Percentiles rank a stretch among this genome's conserved stretches.
These are phyloP conservation scores for Rissa tridactyla DNA, from an alignment of 2,113 vertebrate species.

Conservation along the genomic window DNA sequence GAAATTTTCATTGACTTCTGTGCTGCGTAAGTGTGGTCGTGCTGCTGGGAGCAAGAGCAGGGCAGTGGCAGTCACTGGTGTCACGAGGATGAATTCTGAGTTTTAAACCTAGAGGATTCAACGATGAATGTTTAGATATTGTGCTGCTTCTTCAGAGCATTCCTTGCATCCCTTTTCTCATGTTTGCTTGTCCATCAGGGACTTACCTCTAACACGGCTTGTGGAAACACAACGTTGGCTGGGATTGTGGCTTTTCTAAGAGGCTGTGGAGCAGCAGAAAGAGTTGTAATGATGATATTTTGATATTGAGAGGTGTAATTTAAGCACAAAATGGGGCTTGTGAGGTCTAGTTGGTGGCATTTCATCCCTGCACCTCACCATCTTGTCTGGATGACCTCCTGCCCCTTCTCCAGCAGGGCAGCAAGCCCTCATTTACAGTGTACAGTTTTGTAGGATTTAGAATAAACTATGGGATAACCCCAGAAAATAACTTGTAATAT, in stretches of 20 bases:
- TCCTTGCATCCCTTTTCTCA: not conserved
- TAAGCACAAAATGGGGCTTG: not conserved
- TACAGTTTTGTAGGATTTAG: not conserved
- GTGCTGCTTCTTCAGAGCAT: not conserved
- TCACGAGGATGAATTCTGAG: rapidly evolving
- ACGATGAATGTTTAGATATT: not conserved
- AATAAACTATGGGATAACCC: not conserved
- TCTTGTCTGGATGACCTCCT: not conserved
- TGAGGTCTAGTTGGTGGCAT: not conserved
- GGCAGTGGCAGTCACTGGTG: not conserved
- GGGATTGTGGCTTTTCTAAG: not conserved
- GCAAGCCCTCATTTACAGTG: not conserved
- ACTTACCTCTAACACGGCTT: not conserved
- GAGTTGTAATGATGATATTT: not conserved
- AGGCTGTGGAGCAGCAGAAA: not conserved
- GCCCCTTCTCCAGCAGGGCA: not conserved
- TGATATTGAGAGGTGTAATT: not conserved
- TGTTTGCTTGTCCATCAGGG: not conserved
- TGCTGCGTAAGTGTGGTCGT: rapidly evolving
- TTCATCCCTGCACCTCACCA: not conserved
- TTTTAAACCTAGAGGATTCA: not conserved
- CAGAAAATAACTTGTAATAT: not conserved
- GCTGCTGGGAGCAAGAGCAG: not conserved
- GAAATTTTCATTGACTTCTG: not conserved
- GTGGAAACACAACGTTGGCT: not conserved